phyloP scores from a whole-genome alignment of 2,888 invertebrate genomes.

The Noctua janthe region DNA sequence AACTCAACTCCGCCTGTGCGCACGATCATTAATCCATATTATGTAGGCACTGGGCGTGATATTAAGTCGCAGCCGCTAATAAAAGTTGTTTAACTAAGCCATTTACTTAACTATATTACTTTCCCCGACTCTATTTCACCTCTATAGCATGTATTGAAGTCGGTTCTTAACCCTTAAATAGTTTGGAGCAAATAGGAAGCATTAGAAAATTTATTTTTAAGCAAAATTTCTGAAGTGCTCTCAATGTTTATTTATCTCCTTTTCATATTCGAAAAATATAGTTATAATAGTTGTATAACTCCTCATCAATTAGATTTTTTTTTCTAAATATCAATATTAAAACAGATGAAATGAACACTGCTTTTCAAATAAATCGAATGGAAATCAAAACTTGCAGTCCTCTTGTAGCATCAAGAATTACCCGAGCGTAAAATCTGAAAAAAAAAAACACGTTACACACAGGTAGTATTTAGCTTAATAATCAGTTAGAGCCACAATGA shows the following conservation, averaged over 20 bases:
- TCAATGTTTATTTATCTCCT: neutral
- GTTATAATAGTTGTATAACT: no score
- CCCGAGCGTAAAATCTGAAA: constrained; percentile 27
- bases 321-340: neutral
- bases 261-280: neutral
- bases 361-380: neutral
- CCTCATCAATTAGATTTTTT: neutral
- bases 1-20: constrained; percentile 19
- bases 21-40: constrained; percentile 59
- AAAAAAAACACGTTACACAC: constrained; percentile 5
- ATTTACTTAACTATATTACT: constrained; percentile 63
- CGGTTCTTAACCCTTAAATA: constrained; percentile 35
- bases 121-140: constrained; percentile 27
- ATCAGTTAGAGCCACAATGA: constrained; percentile 27
- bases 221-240: neutral
- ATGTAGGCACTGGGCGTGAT: constrained; percentile 47
- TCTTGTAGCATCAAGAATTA: constrained; percentile 13
- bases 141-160: neutral
- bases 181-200: neutral
- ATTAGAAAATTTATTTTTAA: constrained; percentile 1
- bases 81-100: constrained; percentile 62
- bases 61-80: constrained; percentile 52
- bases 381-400: constrained; percentile 4
- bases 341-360: neutral
- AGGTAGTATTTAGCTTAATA: constrained; percentile 35